These are phyloP conservation scores for Lanistes nyassanus DNA, from an alignment of 1,140 invertebrate species.

Conservation along the genomic window DNA sequence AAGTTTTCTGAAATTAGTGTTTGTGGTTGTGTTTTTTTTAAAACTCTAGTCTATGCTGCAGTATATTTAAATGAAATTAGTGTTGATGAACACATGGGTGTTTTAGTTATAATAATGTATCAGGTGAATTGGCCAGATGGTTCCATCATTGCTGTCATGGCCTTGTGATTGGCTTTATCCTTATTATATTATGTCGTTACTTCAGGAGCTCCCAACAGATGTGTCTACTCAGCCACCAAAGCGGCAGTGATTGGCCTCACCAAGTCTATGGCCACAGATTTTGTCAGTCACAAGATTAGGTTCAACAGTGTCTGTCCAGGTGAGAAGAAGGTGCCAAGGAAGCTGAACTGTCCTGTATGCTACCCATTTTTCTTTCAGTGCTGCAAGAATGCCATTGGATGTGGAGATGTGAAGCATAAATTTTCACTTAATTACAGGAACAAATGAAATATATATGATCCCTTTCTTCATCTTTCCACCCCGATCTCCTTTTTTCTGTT, in stretches of 20 bases:
- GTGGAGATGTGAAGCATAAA: not conserved
- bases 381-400: not conserved
- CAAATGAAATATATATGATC: not conserved
- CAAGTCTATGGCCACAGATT: conserved; percentile 66
- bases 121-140: too few relatives aligned
- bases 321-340: conserved; percentile 10
- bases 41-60: too few relatives aligned
- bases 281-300: conserved; percentile 61
- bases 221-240: conserved; percentile 67
- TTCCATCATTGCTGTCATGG: too few relatives aligned
- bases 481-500: not conserved
- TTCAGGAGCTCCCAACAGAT: conserved; percentile 62
- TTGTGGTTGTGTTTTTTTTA: too few relatives aligned
- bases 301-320: conserved; percentile 67
- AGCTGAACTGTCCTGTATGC: too few relatives aligned
- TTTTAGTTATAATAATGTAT: not conserved
- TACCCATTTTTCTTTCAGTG: not conserved
- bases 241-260: conserved; percentile 68
- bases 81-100: conserved; percentile 1
- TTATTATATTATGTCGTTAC: conserved; percentile 8
- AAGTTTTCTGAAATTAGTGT: too few relatives aligned
- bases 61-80: too few relatives aligned
- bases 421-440: not conserved
- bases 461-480: not conserved
- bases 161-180: too few relatives aligned